phyloP scores from a whole-genome alignment of 1,140 invertebrate species.

The Apis laboriosa region DNA sequence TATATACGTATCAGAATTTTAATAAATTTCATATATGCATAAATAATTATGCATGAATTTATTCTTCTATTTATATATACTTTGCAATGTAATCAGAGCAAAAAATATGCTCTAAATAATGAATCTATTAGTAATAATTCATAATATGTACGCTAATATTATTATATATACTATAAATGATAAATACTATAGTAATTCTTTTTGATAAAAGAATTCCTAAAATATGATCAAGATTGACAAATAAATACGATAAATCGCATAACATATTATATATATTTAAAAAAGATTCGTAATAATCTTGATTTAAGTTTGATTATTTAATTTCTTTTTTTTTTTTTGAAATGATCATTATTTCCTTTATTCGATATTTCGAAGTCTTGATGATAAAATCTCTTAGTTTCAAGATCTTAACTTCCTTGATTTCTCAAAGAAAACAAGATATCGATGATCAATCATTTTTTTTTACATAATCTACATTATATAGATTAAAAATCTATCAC shows the following conservation, averaged over 20 bases:
- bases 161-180: background rate
- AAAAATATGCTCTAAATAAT: too few species aligned
- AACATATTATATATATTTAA: background rate
- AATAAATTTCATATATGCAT: too few species aligned
- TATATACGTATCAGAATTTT: too few species aligned
- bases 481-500: background rate
- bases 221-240: background rate
- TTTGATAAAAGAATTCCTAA: background rate
- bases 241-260: background rate
- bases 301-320: constrained; percentile 11
- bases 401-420: constrained; percentile 21
- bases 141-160: background rate
- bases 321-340: background rate
- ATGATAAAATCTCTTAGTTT: background rate
- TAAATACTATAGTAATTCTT: background rate
- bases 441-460: background rate
- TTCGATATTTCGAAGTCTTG: constrained; percentile 1
- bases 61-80: background rate
- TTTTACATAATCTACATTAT: background rate
- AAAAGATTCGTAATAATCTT: constrained; percentile 12
- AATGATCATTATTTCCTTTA: background rate
- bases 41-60: too few species aligned
- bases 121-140: background rate
- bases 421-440: constrained; percentile 45
- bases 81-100: background rate